Percentiles rank a stretch among this genome's conserved stretches.
Evolutionary conservation across 2,888 invertebrate species (phyloP).

Genomic region (Limnephilus lunatus): DNA sequence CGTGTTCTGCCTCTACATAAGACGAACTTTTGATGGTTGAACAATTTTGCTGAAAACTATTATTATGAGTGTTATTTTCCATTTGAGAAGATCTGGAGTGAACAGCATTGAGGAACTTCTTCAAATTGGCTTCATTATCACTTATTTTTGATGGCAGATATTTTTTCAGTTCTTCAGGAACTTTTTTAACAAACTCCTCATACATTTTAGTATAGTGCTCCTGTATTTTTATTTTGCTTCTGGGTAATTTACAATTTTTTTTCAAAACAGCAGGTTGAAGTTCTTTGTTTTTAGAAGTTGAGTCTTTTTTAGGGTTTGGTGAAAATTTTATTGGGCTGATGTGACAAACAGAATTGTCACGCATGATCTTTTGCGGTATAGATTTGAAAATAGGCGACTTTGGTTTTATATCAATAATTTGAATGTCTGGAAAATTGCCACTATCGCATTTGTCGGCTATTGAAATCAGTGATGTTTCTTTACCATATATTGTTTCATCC

Average conservation of each 20-base stretch:
- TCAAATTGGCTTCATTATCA: conserved; percentile 67
- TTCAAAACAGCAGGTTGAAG: neutral
- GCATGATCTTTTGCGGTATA: neutral
- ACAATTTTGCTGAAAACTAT: neutral
- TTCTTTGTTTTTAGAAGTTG: neutral
- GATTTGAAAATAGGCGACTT: conserved; percentile 6
- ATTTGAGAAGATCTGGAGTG: conserved; percentile 68
- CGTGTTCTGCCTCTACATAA: neutral
- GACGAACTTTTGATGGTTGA: neutral
- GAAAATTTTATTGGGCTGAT: conserved; percentile 52
- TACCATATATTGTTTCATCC: neutral
- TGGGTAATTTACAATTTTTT: neutral
- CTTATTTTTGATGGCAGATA: conserved; percentile 68
- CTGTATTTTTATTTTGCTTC: conserved; percentile 23
- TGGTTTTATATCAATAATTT: conserved; percentile 31
- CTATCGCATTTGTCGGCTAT: neutral
- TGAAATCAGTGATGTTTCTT: neutral
- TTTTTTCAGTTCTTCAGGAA: conserved; percentile 69
- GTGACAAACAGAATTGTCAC: conserved; percentile 34
- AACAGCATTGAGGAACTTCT: conserved; percentile 68
- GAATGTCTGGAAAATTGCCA: neutral
- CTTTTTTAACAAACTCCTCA: conserved; percentile 70
- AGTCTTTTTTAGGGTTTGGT: conserved; percentile 12
- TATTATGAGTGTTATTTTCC: neutral
- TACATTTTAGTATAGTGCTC: conserved; percentile 68